Evolutionary conservation across 2,888 invertebrate species (phyloP), one percentile per base, ranked within the genome.

Genomic region (Gasteruption jaculator): DNA sequence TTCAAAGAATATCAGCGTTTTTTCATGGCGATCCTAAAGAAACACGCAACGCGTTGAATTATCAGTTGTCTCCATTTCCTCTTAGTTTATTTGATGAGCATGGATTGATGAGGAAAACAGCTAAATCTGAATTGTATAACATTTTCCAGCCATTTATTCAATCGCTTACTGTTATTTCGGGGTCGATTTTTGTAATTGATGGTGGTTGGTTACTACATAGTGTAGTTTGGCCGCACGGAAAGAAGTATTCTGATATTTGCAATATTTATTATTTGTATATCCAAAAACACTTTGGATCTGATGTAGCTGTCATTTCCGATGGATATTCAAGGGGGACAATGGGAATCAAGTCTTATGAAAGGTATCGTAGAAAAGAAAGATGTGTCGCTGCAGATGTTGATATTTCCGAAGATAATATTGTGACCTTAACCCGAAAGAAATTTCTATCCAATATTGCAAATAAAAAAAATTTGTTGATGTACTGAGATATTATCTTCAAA

Each of bases 1-100:
- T 60, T 35, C 52, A 57, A 35, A 26, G 54, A 35, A 52, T 60
- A 20, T 51, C 46, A 12, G 43, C 53, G 6, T n/a, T 45, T 14
- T 50, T 52, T 19, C 25, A 43, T 11, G 47, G 34, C 11, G 43
- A 59, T 36, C 45, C 46, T 32, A 46, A 46, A 5, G 34, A 52
- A 19, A 48, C 31, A 18, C 10, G 29, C 8, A 35, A 46, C 16
- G 48, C 49, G 4, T 50, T 48, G 4, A 26, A 34, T 11, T 56
- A 47, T 29, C 55, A 56, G 40, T 41, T 54, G 20, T 41, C 52
- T 7, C 49, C 56, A 24, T 50, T 41, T 35, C 57, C 53, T 2
- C 22, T 50, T 14, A 22, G 46, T 6, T 25, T 53, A 4, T 57
- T 56, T 20, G 43, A 47, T 32, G 44, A 51, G 31, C 27, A 29